These are phyloP conservation scores for Temnothorax curvispinosus DNA, from an alignment of 1,140 invertebrate genomes.

Conservation along the genomic window DNA sequence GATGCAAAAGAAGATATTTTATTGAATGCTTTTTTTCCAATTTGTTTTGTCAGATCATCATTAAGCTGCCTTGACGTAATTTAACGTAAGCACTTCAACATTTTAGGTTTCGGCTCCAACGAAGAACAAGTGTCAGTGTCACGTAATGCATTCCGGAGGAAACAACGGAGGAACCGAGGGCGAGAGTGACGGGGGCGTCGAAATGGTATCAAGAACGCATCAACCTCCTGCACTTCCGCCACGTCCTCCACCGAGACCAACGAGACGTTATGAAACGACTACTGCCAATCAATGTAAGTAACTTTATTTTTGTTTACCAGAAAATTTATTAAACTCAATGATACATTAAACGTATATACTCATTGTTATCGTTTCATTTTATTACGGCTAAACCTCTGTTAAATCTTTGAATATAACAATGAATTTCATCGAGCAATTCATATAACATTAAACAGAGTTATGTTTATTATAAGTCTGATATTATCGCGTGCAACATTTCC, in stretches of 20 bases:
- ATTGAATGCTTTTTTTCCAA: neutral
- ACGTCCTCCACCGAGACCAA: constrained; percentile 82
- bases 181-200: constrained; percentile 75
- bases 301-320: neutral
- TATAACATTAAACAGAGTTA: neutral
- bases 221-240: constrained; percentile 84
- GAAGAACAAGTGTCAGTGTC: constrained; percentile 84
- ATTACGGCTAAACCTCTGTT: neutral
- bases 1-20: neutral
- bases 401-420: neutral
- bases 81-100: neutral
- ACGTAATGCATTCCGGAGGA: constrained; percentile 77
- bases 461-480: neutral
- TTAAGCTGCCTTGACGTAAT: neutral
- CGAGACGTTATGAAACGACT: constrained; percentile 80
- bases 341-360: neutral
- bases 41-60: neutral
- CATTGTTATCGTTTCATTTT: neutral
- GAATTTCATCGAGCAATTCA: neutral
- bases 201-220: constrained; percentile 81
- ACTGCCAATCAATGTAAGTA: constrained; percentile 80
- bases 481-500: neutral
- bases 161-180: constrained; percentile 78
- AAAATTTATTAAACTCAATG: neutral
- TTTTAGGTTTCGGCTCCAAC: constrained; percentile 79